These are phyloP conservation scores for Endotricha flammealis DNA, from an alignment of 2,888 invertebrate species.

Conservation along the genomic window DNA sequence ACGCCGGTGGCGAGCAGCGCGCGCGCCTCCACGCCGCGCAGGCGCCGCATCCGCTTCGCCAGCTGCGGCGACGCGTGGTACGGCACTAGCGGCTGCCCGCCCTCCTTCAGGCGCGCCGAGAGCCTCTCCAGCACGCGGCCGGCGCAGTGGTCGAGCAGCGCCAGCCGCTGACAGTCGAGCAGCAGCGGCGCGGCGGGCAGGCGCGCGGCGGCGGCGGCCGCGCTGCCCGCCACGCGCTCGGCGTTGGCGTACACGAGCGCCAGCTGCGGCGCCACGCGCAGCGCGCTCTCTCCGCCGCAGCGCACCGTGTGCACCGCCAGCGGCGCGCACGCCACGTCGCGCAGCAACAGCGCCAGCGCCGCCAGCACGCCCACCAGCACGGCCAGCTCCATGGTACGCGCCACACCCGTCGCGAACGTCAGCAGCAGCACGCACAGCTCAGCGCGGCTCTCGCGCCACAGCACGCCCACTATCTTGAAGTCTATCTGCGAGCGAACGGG, in stretches of 20 bases:
- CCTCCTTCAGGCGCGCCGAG: constrained; percentile 70
- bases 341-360: constrained; percentile 81
- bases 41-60: constrained; percentile 26
- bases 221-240: constrained; percentile 79
- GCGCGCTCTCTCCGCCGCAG: constrained; percentile 32
- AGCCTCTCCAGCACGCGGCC: constrained; percentile 67
- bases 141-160: constrained; percentile 80
- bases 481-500: constrained; percentile 64
- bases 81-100: constrained; percentile 71
- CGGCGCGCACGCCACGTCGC: constrained; percentile 82
- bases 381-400: constrained; percentile 87
- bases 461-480: constrained; percentile 52
- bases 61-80: constrained; percentile 46
- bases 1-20: constrained; percentile 24
- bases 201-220: constrained; percentile 67
- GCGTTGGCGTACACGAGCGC: constrained; percentile 85
- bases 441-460: constrained; percentile 78
- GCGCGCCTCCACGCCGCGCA: constrained; percentile 32
- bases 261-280: constrained; percentile 71
- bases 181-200: constrained; percentile 58
- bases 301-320: constrained; percentile 36
- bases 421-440: constrained; percentile 82
- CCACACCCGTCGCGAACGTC: constrained; percentile 81
- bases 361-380: constrained; percentile 84
- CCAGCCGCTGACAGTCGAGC: constrained; percentile 81